These are phyloP conservation scores for Pachyramphus minor DNA, from an alignment of 2,113 vertebrate species.

Conservation along the genomic window DNA sequence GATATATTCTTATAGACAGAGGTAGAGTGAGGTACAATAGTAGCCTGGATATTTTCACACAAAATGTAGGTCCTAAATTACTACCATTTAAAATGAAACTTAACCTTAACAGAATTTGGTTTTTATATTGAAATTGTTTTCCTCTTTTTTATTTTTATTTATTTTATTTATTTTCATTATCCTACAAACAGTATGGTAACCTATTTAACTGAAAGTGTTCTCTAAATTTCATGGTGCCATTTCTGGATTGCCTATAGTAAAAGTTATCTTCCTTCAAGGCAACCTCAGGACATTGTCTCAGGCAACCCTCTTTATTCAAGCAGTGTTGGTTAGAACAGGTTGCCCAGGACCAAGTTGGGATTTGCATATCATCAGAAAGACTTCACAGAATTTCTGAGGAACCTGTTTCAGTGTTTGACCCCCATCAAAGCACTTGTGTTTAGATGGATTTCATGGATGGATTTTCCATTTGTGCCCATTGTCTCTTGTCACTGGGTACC, in stretches of 20 bases:
- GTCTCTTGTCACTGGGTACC: background rate
- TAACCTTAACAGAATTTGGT: background rate
- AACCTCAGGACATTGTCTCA: background rate
- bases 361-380: background rate
- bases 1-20: background rate
- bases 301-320: background rate
- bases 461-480: background rate
- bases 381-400: background rate
- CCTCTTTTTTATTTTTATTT: background rate
- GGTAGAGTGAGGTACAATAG: background rate
- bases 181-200: background rate
- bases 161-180: background rate
- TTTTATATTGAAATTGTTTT: background rate
- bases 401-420: background rate
- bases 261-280: background rate
- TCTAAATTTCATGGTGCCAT: background rate
- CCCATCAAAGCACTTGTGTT: too few species aligned
- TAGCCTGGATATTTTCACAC: background rate
- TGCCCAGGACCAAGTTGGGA: background rate
- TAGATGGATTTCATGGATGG: background rate
- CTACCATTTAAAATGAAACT: background rate
- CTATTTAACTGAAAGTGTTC: background rate
- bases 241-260: background rate
- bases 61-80: background rate
- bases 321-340: background rate